Evolutionary conservation across 1,140 invertebrate species (phyloP).

Genomic region (Eubasilissa regina): DNA sequence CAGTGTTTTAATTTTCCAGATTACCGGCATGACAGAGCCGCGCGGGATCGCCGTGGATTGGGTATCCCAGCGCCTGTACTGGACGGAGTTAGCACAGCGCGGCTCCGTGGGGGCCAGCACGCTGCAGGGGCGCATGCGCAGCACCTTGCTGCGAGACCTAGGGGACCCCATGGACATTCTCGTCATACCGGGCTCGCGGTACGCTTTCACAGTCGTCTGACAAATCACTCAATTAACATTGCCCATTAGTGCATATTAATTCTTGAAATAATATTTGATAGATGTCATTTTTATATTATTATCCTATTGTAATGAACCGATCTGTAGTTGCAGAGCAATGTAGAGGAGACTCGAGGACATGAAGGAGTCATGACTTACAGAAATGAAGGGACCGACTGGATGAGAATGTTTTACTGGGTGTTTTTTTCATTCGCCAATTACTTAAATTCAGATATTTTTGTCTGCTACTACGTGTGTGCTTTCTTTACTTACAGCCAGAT

Average conservation of each 20-base stretch:
- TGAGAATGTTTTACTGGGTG: too few species aligned
- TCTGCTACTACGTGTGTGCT: neutral
- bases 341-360: too few species aligned
- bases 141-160: constrained; percentile 72
- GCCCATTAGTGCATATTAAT: too few species aligned
- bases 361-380: too few species aligned
- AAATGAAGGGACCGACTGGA: too few species aligned
- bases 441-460: constrained; percentile 34
- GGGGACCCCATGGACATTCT: constrained; percentile 73
- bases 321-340: too few species aligned
- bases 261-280: too few species aligned
- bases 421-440: too few species aligned
- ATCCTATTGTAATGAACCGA: too few species aligned
- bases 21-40: constrained; percentile 73
- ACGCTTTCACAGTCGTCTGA: too few species aligned
- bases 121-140: constrained; percentile 74
- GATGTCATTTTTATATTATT: too few species aligned
- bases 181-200: constrained; percentile 75
- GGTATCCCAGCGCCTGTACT: constrained; percentile 81
- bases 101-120: constrained; percentile 74
- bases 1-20: constrained; percentile 29
- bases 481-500: constrained; percentile 64
- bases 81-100: constrained; percentile 76
- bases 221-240: too few species aligned
- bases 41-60: constrained; percentile 87